phyloP scores from a whole-genome alignment of 2,888 invertebrate genomes.

The Scotopteryx bipunctaria region DNA sequence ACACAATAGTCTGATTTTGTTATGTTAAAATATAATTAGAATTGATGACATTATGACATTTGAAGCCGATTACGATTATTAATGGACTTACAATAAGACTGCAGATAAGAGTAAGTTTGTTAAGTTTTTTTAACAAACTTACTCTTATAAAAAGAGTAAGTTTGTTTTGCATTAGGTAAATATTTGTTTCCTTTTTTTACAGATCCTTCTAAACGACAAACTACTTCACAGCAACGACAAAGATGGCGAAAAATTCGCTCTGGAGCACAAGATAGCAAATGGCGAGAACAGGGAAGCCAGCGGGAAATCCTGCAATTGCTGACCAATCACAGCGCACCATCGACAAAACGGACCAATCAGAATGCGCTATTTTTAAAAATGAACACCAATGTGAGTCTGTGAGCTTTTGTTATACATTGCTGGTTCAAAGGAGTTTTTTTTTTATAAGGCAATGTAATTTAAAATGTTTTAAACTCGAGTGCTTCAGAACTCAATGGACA shows the following conservation, averaged over 20 bases:
- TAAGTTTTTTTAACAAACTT: no score
- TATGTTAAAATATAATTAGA: no score
- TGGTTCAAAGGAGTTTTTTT: constrained; percentile 6
- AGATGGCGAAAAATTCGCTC: constrained; percentile 87
- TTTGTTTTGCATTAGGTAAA: no score
- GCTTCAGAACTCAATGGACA: background rate
- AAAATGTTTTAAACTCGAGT: background rate
- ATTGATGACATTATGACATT: no score
- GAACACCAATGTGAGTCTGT: constrained; percentile 14
- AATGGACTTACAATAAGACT: no score
- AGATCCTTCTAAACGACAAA: constrained; percentile 92
- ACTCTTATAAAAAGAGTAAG: no score
- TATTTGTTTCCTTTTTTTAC: constrained; percentile 38
- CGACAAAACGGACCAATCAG: constrained; percentile 11
- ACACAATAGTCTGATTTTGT: no score
- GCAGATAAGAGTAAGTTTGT: no score
- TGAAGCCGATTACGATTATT: no score
- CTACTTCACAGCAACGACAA: constrained; percentile 87
- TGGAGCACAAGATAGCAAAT: constrained; percentile 83
- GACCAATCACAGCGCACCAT: constrained; percentile 65
- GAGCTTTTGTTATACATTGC: constrained; percentile 27
- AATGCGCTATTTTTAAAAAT: constrained; percentile 35
- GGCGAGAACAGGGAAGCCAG: constrained; percentile 71
- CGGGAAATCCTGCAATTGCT: constrained; percentile 84
- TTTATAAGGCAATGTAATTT: constrained; percentile 9